phyloP scores from a whole-genome alignment of 1,140 invertebrate species.

The Micrasema minimum region DNA sequence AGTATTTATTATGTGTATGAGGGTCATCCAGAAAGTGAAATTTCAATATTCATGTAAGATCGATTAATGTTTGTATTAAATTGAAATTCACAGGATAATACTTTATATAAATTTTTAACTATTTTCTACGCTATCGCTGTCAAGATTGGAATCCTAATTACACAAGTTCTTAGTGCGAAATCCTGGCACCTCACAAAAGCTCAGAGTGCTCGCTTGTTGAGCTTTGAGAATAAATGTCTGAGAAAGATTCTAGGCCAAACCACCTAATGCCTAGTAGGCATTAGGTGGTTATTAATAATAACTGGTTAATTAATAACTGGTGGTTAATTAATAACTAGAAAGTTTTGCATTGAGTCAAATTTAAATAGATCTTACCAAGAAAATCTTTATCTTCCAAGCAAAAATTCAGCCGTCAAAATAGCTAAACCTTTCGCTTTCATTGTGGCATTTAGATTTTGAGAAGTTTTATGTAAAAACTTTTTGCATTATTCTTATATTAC shows the following conservation, averaged over 20 bases:
- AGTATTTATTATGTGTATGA: not conserved
- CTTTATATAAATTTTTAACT: not conserved
- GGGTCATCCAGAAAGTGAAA: not conserved
- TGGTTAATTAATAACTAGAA: not conserved
- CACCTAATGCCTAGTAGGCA: too few relatives aligned
- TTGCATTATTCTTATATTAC: constrained; percentile 9
- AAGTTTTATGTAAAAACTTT: constrained; percentile 18
- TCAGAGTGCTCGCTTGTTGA: too few relatives aligned
- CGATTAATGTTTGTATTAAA: not conserved
- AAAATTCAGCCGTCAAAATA: constrained; percentile 7
- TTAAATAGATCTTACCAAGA: not conserved
- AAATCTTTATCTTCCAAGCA: not conserved
- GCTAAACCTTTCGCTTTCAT: constrained; percentile 13
- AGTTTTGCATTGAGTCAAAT: not conserved
- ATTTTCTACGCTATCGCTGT: not conserved
- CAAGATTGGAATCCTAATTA: not conserved
- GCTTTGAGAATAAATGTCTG: too few relatives aligned
- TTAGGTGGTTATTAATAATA: too few relatives aligned
- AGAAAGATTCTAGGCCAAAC: not conserved
- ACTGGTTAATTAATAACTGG: not conserved
- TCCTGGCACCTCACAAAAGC: too few relatives aligned
- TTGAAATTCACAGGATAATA: not conserved
- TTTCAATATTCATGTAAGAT: not conserved
- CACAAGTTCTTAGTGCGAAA: not conserved
- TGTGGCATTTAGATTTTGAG: constrained; percentile 16